Conservation (phyloP, 2,888 invertebrate genomes). For the Barypeithes pellucidus region DNA sequence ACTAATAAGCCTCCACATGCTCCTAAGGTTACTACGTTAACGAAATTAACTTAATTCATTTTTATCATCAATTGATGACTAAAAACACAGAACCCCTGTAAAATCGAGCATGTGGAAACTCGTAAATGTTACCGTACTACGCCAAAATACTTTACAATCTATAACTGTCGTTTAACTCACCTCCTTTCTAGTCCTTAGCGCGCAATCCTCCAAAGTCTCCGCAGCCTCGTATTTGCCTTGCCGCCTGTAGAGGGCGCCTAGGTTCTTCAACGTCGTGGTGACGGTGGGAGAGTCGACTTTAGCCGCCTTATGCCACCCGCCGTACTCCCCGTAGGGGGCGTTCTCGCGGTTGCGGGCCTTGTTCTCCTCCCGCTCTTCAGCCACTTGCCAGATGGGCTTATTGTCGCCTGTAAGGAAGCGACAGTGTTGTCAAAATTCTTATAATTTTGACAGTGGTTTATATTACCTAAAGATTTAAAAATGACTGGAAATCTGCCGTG, state of each 20-base stretch:
- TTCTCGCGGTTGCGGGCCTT: slow-evolving; percentile 90
- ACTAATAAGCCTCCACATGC: background rate
- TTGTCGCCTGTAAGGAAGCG: slow-evolving; percentile 79
- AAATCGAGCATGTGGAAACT: background rate
- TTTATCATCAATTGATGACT: too few species aligned
- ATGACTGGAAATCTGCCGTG: too few species aligned
- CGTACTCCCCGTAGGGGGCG: slow-evolving; percentile 92
- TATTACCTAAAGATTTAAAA: too few species aligned
- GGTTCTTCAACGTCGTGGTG: slow-evolving; percentile 97
- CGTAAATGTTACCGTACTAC: background rate
- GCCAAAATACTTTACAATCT: too few species aligned
- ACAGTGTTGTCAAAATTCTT: slow-evolving; percentile 20
- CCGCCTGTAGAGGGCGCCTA: slow-evolving; percentile 97
- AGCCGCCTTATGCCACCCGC: slow-evolving; percentile 98
- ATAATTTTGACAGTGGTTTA: too few species aligned
- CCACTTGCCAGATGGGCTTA: slow-evolving; percentile 98
- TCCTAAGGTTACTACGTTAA: too few species aligned
- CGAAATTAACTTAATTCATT: too few species aligned
- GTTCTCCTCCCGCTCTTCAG: slow-evolving; percentile 98
- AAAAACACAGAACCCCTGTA: too few species aligned
- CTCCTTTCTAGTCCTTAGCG: slow-evolving; percentile 95
- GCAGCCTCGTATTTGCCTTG: slow-evolving; percentile 99
- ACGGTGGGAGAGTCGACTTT: slow-evolving; percentile 98
- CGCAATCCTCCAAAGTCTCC: slow-evolving; percentile 98
- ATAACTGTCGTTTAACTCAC: slow-evolving; percentile 70